Evolutionary conservation across 2,797 vertebrate genomes (phyloP).

Genomic region (Thunnus albacares): DNA sequence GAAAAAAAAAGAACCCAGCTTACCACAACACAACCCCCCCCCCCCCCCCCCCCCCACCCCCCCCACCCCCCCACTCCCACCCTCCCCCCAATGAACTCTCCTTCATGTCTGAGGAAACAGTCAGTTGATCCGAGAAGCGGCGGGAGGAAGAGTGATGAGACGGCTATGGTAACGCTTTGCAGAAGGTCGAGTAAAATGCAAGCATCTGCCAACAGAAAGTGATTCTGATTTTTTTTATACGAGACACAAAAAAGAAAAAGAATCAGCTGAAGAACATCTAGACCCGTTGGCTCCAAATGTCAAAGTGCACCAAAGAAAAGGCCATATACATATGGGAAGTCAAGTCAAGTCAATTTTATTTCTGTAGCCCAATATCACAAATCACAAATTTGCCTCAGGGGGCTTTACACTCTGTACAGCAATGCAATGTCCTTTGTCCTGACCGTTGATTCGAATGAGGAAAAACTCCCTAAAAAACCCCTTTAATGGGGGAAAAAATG

Average conservation of each 20-base stretch:
- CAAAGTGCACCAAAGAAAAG: not conserved
- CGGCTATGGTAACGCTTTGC: not conserved
- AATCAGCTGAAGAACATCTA: not conserved
- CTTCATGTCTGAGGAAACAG: constrained; percentile 45
- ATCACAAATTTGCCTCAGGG: too few relatives aligned
- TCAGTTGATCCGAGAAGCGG: constrained; percentile 9
- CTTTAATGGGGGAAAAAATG: too few relatives aligned
- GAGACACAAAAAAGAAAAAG: not conserved
- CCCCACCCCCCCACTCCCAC: not conserved
- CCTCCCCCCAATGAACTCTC: not conserved
- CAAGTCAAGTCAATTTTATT: too few relatives aligned
- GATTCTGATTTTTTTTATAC: not conserved
- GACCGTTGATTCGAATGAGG: too few relatives aligned
- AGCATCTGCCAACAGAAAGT: constrained; percentile 1
- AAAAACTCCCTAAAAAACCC: too few relatives aligned
- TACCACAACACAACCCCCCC: too few relatives aligned
- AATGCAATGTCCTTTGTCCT: too few relatives aligned
- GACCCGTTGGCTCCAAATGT: not conserved
- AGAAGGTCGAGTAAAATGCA: constrained; percentile 34
- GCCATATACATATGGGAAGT: not conserved
- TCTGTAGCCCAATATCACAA: too few relatives aligned
- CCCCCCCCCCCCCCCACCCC: too few relatives aligned
- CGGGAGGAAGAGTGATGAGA: constrained; percentile 18
- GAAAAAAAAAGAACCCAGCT: not conserved
- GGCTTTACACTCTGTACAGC: too few relatives aligned